A percentile compares a stretch with the other conserved stretches of the same genome.
Conservation (phyloP, 2,797 vertebrate genomes). For the Parotocinclus haroldoi region DNA sequence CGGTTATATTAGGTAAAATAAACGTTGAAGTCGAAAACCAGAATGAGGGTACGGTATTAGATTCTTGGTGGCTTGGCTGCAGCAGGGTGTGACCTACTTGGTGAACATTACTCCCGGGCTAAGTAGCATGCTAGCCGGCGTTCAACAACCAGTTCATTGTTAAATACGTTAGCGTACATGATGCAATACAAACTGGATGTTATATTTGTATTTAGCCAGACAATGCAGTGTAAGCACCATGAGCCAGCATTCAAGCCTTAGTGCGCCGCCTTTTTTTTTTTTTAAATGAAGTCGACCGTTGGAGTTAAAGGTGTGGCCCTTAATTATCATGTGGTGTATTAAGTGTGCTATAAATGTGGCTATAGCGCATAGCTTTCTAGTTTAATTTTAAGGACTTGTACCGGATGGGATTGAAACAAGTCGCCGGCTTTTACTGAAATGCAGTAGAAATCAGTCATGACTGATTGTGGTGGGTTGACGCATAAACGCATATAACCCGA, state of each 20-base stretch:
- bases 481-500: slow-evolving; percentile 44
- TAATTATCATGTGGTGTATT: neutral
- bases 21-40: slow-evolving; percentile 4
- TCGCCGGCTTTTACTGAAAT: too few relatives aligned
- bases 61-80: slow-evolving; percentile 69
- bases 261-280: neutral
- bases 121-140: slow-evolving; percentile 62
- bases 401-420: neutral
- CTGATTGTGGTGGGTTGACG: slow-evolving; percentile 56
- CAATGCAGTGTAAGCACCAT: too few relatives aligned
- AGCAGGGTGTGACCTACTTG: slow-evolving; percentile 80
- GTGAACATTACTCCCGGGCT: slow-evolving; percentile 32
- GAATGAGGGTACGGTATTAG: too few relatives aligned
- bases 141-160: neutral
- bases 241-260: too few relatives aligned
- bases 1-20: too few relatives aligned
- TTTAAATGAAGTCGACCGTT: neutral
- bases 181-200: neutral
- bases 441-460: slow-evolving; percentile 10
- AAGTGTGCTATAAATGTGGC: too few relatives aligned
- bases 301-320: slow-evolving; percentile 30
- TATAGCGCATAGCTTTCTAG: neutral
- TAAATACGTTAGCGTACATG: too few relatives aligned
- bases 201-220: neutral
- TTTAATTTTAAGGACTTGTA: neutral